phyloP scores from a whole-genome alignment of 2,888 invertebrate species.

The Ophraella communa region DNA sequence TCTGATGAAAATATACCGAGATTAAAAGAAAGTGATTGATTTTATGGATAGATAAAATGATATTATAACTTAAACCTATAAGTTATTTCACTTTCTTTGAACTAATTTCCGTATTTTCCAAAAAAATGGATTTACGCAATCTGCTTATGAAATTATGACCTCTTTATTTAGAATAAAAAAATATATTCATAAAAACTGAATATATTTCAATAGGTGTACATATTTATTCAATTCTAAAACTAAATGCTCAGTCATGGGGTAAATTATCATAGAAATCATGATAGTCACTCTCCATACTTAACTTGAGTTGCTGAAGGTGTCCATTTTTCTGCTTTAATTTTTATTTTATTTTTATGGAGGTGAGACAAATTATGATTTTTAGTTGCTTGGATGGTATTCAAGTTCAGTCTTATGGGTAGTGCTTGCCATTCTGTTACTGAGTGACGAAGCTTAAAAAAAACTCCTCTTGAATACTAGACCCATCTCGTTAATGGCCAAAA shows the following conservation, averaged over 20 bases:
- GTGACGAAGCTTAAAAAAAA: slow-evolving; percentile 9
- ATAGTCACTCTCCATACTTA: neutral
- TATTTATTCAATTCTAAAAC: neutral
- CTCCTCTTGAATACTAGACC: slow-evolving; percentile 4
- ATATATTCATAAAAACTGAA: neutral
- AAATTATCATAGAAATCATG: neutral
- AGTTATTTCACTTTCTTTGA: slow-evolving; percentile 12
- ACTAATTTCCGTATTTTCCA: slow-evolving; percentile 7
- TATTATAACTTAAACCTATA: neutral
- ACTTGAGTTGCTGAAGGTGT: slow-evolving; percentile 8
- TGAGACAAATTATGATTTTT: neutral
- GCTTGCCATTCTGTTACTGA: neutral
- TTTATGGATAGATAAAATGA: slow-evolving; percentile 3
- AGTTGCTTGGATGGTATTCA: neutral
- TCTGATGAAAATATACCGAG: neutral
- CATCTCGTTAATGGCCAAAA: no score
- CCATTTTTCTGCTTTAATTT: slow-evolving; percentile 7
- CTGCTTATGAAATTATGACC: neutral
- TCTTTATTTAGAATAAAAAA: neutral
- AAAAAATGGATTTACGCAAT: slow-evolving; percentile 4
- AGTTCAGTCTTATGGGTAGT: neutral
- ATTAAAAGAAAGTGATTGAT: neutral
- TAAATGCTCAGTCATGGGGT: neutral
- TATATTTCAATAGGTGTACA: neutral
- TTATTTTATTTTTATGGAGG: neutral